Evolutionary conservation across 2,888 invertebrate genomes (phyloP).

Genomic region (Orthosia gracilis): DNA sequence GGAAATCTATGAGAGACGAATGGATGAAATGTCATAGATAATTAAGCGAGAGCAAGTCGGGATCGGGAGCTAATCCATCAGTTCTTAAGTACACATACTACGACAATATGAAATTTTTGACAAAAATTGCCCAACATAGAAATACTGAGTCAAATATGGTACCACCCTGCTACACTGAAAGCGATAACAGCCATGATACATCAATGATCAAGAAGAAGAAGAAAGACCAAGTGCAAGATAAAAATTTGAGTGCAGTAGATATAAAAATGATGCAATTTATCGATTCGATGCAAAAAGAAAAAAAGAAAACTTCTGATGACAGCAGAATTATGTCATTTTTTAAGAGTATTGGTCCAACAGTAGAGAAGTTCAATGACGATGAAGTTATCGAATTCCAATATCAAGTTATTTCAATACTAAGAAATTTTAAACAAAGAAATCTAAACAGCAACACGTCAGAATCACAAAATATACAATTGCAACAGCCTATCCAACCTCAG

Average conservation of each 20-base stretch:
- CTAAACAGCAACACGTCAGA: slow-evolving; percentile 50
- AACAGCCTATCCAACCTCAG: slow-evolving; percentile 50
- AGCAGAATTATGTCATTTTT: slow-evolving; percentile 25
- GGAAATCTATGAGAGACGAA: slow-evolving; percentile 45
- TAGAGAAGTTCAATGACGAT: slow-evolving; percentile 39
- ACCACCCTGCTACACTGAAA: too few species aligned
- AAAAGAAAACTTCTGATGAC: slow-evolving; percentile 40
- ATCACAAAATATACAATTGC: slow-evolving; percentile 49
- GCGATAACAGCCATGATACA: too few species aligned
- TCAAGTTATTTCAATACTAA: slow-evolving; percentile 43
- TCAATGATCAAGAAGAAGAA: slow-evolving; percentile 1
- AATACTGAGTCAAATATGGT: too few species aligned
- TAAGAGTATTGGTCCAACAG: slow-evolving; percentile 39
- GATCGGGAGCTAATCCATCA: slow-evolving; percentile 37
- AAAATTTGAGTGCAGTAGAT: slow-evolving; percentile 40
- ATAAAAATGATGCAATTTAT: slow-evolving; percentile 37
- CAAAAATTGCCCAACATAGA: too few species aligned
- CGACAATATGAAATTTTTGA: too few species aligned
- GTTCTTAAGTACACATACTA: slow-evolving; percentile 32
- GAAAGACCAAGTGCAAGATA: slow-evolving; percentile 39
- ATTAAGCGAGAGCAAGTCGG: slow-evolving; percentile 43
- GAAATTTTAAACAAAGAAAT: slow-evolving; percentile 40
- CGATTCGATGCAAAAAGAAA: slow-evolving; percentile 44
- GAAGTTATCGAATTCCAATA: slow-evolving; percentile 43
- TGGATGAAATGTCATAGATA: slow-evolving; percentile 47